Conservation (phyloP, 1,140 invertebrate species). For the Venturia canescens region DNA sequence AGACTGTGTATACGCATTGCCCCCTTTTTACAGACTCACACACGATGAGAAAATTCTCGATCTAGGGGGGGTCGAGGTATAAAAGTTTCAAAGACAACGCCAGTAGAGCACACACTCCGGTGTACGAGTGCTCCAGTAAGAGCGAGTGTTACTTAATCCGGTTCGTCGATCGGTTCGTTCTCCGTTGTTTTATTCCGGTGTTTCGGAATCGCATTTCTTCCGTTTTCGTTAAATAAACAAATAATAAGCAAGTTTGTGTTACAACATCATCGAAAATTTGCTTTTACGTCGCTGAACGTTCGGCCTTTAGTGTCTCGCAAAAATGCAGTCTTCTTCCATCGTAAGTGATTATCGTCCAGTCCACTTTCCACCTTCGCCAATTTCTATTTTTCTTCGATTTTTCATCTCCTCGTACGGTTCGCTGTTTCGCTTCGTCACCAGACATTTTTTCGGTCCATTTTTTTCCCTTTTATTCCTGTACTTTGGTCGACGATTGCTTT, state of each 20-base stretch:
- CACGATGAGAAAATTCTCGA: not conserved
- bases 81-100: conserved; percentile 43
- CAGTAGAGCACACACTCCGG: conserved; percentile 26
- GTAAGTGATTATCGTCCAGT: not conserved
- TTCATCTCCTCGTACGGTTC: not conserved
- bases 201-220: not conserved
- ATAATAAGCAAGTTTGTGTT: not conserved
- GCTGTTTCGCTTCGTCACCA: too few species aligned
- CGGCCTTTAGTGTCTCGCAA: not conserved
- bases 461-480: too few species aligned
- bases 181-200: not conserved
- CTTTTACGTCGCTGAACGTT: not conserved
- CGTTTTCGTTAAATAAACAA: not conserved
- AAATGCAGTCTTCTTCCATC: conserved; percentile 6
- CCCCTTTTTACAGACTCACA: not conserved
- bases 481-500: too few species aligned
- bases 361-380: too few species aligned
- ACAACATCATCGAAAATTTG: not conserved
- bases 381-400: not conserved
- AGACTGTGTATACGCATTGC: not conserved
- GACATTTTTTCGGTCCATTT: not conserved
- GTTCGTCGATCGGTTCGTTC: not conserved
- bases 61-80: conserved; percentile 39
- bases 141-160: conserved; percentile 24
- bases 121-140: conserved; percentile 37